phyloP scores from a whole-genome alignment of 2,888 invertebrate genomes.

The Apamea anceps region DNA sequence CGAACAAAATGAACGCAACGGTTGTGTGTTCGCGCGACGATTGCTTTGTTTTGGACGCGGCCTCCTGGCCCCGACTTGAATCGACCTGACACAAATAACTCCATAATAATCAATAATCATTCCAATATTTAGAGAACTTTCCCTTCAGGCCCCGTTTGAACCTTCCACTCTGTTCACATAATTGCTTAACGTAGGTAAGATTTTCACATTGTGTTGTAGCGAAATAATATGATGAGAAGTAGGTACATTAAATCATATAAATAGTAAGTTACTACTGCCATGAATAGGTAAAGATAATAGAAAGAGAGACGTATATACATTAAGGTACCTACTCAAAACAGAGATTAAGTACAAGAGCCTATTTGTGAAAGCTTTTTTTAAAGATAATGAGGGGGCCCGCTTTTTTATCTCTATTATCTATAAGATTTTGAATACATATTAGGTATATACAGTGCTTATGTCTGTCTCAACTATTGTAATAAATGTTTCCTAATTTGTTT shows the following conservation, averaged over 20 bases:
- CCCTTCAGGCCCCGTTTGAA: not conserved
- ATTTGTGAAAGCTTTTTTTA: constrained; percentile 6
- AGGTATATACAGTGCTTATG: not conserved
- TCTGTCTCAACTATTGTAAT: constrained; percentile 24
- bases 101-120: not conserved
- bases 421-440: constrained; percentile 1
- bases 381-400: not conserved
- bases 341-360: not conserved
- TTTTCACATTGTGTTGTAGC: not conserved
- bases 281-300: constrained; percentile 6
- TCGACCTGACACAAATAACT: not conserved
- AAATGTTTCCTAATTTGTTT: constrained; percentile 45
- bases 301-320: not conserved
- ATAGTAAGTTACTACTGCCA: constrained; percentile 9
- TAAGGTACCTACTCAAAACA: not conserved
- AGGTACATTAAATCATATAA: not conserved
- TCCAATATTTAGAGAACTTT: not conserved
- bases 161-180: too few species aligned
- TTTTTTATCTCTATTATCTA: constrained; percentile 16
- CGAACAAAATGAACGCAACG: too few species aligned
- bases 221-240: not conserved
- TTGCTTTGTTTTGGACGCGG: not conserved
- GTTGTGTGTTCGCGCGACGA: too few species aligned
- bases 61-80: too few species aligned
- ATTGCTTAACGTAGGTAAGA: not conserved